Conservation (phyloP, 2,113 vertebrate genomes). For the Silurus glanis region DNA sequence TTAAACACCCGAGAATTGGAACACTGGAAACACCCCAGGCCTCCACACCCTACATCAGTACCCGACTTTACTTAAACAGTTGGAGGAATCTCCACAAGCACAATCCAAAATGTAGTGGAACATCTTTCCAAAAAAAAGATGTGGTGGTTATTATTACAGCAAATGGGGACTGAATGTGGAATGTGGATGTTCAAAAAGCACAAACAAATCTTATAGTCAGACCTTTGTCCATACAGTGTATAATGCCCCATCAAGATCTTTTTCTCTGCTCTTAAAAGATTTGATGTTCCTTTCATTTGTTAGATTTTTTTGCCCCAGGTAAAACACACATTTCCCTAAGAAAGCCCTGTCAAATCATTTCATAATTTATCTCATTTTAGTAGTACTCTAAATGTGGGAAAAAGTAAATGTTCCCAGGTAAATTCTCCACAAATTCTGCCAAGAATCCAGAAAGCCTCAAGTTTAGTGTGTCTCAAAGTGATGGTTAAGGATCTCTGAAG, state of each 20-base stretch:
- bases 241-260: neutral
- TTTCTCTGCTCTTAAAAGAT: neutral
- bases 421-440: neutral
- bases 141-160: too few relatives aligned
- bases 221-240: neutral
- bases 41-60: too few relatives aligned
- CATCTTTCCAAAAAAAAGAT: too few relatives aligned
- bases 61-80: too few relatives aligned
- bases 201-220: neutral
- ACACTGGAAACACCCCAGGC: too few relatives aligned
- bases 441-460: neutral
- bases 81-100: too few relatives aligned
- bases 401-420: neutral
- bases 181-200: too few relatives aligned
- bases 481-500: neutral
- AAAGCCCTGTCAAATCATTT: neutral
- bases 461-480: neutral
- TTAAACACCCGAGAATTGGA: too few relatives aligned
- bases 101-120: too few relatives aligned
- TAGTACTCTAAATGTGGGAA: neutral
- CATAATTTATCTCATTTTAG: neutral
- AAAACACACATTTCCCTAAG: neutral
- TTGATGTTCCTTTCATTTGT: constrained; percentile 17
- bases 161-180: too few relatives aligned
- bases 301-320: constrained; percentile 13